These are phyloP conservation scores for Stylophora pistillata DNA, from an alignment of 64 coral and sea anemone genomes.

Conservation along the genomic window DNA sequence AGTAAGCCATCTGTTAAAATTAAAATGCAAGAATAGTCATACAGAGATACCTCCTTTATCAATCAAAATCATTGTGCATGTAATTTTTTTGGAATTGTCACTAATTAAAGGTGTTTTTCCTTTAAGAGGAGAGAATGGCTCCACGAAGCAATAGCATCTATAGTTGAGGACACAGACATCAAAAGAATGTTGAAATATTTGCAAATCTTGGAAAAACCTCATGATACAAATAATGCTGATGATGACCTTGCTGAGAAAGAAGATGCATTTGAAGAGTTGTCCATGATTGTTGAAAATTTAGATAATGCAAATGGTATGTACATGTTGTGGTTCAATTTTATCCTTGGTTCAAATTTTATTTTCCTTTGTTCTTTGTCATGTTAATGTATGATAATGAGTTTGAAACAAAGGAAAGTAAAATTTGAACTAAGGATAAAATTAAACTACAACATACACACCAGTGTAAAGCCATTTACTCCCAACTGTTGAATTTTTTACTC, in stretches of 20 bases:
- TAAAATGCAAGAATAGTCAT: too few relatives aligned
- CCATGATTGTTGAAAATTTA: constrained; percentile 50
- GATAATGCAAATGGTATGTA: constrained; percentile 73
- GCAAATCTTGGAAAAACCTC: constrained; percentile 17
- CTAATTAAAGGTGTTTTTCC: neutral
- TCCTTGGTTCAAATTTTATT: too few relatives aligned
- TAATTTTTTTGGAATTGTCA: neutral
- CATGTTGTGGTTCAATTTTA: too few relatives aligned
- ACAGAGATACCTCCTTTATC: too few relatives aligned
- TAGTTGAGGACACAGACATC: constrained; percentile 53
- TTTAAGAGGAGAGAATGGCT: constrained; percentile 55
- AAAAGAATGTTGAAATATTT: constrained; percentile 62
- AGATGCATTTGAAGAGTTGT: constrained; percentile 41
- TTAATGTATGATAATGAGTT: too few relatives aligned
- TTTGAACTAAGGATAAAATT: neutral
- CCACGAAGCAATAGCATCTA: constrained; percentile 47
- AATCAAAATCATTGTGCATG: too few relatives aligned
- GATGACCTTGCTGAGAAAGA: constrained; percentile 39
- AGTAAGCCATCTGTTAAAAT: too few relatives aligned
- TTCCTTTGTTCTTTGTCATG: too few relatives aligned
- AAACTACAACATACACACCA: neutral
- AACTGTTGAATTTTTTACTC: too few relatives aligned
- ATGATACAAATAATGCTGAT: constrained; percentile 7
- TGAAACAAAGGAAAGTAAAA: too few relatives aligned
- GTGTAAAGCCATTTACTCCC: too few relatives aligned